These are phyloP conservation scores for Ammospiza nelsoni DNA, from an alignment of 2,113 vertebrate species.

Conservation along the genomic window DNA sequence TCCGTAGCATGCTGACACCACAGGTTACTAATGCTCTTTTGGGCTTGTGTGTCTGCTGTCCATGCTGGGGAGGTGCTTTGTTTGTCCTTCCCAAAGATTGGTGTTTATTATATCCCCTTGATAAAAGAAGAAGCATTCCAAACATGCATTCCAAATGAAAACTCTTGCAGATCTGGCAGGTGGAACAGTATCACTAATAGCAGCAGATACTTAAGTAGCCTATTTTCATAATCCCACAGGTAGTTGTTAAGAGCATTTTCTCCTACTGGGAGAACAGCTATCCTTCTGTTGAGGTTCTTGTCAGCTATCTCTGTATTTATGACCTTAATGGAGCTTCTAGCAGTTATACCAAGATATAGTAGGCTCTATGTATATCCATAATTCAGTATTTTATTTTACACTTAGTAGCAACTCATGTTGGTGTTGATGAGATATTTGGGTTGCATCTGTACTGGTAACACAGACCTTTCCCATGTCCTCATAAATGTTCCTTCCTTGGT, in stretches of 20 bases:
- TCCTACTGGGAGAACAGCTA: slow-evolving; percentile 29
- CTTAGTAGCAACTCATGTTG: not conserved
- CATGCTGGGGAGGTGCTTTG: not conserved
- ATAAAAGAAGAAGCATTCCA: slow-evolving; percentile 17
- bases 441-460: not conserved
- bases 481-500: not conserved
- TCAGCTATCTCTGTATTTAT: slow-evolving; percentile 53
- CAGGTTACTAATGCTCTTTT: not conserved
- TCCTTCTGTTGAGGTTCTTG: slow-evolving; percentile 52
- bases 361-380: not conserved
- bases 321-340: slow-evolving; percentile 55
- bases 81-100: not conserved
- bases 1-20: not conserved
- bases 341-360: not conserved
- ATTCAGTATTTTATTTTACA: not conserved
- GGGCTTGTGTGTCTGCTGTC: not conserved
- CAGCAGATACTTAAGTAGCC: slow-evolving; percentile 48
- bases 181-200: slow-evolving; percentile 42
- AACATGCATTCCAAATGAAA: not conserved
- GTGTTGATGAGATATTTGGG: not conserved
- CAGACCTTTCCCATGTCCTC: not conserved
- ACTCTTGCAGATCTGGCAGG: not conserved
- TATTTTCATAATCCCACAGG: slow-evolving; percentile 65
- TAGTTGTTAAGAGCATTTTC: slow-evolving; percentile 55
- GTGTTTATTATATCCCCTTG: not conserved